These are phyloP conservation scores for Smutsia gigantea DNA, from an alignment of 2,797 vertebrate genomes.

Conservation along the genomic window DNA sequence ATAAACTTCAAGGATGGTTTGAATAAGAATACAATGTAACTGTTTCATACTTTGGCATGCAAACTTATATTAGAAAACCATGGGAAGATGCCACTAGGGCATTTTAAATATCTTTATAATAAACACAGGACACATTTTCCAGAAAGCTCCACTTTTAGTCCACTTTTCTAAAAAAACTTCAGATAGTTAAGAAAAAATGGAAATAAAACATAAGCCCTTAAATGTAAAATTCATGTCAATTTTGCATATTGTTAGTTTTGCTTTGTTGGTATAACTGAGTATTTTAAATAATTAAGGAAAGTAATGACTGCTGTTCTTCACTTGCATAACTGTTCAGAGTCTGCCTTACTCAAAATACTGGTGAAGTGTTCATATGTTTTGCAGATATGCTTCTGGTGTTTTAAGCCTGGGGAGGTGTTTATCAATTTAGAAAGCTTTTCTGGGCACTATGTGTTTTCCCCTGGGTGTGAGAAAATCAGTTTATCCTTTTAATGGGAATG, in stretches of 20 bases:
- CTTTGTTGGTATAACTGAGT: not conserved
- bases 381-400: slow-evolving; percentile 3
- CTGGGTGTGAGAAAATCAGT: slow-evolving; percentile 63
- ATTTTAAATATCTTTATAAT: not conserved
- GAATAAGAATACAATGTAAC: not conserved
- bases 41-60: not conserved
- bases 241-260: not conserved
- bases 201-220: not conserved
- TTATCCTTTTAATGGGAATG: slow-evolving; percentile 73
- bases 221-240: not conserved
- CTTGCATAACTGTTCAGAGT: not conserved
- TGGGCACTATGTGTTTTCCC: slow-evolving; percentile 8
- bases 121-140: not conserved
- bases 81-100: not conserved
- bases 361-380: slow-evolving; percentile 21
- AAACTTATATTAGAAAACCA: not conserved
- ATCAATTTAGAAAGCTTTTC: slow-evolving; percentile 67
- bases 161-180: not conserved
- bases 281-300: not conserved
- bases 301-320: not conserved
- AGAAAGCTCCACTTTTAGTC: not conserved
- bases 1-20: not conserved
- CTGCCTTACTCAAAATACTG: not conserved
- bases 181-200: not conserved
- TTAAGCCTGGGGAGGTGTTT: slow-evolving; percentile 32